These are phyloP conservation scores for Brachyistius frenatus DNA, from an alignment of 2,113 vertebrate genomes.

Conservation along the genomic window DNA sequence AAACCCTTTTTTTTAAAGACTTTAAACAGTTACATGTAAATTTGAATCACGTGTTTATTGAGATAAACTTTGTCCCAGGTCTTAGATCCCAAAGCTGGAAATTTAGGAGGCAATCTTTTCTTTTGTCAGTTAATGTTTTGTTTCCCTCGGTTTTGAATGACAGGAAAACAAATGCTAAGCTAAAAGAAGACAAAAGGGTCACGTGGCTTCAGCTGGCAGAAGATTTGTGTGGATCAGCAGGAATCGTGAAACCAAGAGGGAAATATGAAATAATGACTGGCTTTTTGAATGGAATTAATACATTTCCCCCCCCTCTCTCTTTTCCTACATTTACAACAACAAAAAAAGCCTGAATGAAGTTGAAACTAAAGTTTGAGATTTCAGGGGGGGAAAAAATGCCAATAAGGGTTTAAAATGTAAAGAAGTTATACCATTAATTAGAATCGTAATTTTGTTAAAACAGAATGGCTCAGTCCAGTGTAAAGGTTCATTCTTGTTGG, in stretches of 20 bases:
- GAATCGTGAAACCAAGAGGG: neutral
- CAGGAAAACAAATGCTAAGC: conserved; percentile 5
- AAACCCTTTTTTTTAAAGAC: neutral
- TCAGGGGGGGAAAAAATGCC: too few relatives aligned
- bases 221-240: neutral
- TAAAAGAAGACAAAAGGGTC: neutral
- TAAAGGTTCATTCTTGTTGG: neutral
- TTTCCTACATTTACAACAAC: neutral
- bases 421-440: too few relatives aligned
- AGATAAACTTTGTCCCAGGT: neutral
- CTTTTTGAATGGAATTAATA: too few relatives aligned
- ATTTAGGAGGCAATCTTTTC: neutral
- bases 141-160: neutral
- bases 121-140: neutral
- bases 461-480: neutral
- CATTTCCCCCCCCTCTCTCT: neutral
- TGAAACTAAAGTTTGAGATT: neutral
- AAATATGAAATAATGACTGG: neutral
- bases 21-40: neutral
- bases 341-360: neutral
- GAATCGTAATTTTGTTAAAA: neutral
- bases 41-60: neutral
- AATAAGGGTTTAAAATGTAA: too few relatives aligned
- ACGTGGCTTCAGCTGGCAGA: neutral
- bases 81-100: neutral